Evolutionary conservation across 1,140 invertebrate genomes (phyloP), one percentile per base, ranked within the genome.

Genomic region (Zelostemma sp.): DNA sequence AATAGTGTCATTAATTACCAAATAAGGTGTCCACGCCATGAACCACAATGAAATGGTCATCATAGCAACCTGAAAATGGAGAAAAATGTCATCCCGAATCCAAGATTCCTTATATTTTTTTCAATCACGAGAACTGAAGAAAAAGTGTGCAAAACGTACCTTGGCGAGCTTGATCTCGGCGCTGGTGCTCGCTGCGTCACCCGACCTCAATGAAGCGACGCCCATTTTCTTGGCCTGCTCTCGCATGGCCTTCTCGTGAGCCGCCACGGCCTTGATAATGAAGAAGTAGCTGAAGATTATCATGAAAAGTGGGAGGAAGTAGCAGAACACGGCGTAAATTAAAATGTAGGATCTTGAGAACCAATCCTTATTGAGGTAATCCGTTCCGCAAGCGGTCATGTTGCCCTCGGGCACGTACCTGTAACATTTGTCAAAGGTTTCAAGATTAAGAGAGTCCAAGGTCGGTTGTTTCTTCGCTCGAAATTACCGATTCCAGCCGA

Each of bases 391-490:
- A 14, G 93, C 91, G 16, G 93, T 94, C 88, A 94, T 90, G 74
- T 95, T 95, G 46, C 93, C 93, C 86, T 95, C 93, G n/a, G 93
- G 93, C 40, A 95, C 92, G 83, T 95, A 95, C 74, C 91, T 92
- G 18, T 67, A 77, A 71, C 9, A 38, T 11, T n/a, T n/a, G 8
- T 28, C 8, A 28, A 28, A 28, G 25, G 8, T 28, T 28, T 28
- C 25, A 28, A 28, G n/a, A n/a, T n/a, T n/a, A n/a, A n/a, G n/a
- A n/a, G n/a, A n/a, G n/a, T n/a, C n/a, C n/a, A n/a, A n/a, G n/a
- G n/a, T n/a, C n/a, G n/a, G n/a, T n/a, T n/a, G n/a, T n/a, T n/a
- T n/a, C n/a, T n/a, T n/a, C n/a, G n/a, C n/a, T n/a, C n/a, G n/a
- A n/a, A n/a, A n/a, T 25, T 56, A 96, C 81, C 93, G 87, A 67